Evolutionary conservation across 2,113 vertebrate species (phyloP), one percentile per base, ranked within the genome.

Genomic region (Saimiri boliviensis): DNA sequence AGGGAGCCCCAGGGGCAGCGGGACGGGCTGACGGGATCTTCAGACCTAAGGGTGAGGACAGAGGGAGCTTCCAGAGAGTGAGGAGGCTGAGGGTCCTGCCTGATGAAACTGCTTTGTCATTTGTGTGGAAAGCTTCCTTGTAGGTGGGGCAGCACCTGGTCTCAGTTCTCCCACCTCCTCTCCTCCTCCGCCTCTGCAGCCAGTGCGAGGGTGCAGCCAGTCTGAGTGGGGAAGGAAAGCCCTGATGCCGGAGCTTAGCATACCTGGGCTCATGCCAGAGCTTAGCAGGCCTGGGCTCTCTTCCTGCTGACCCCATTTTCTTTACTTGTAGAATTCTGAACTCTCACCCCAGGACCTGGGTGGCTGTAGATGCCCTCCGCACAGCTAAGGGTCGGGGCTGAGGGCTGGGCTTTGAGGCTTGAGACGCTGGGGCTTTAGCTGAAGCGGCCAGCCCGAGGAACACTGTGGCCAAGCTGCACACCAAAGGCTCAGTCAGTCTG

Each of bases 141-240:
- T 12, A 42, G 68, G 54, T 5, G 3, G 20, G 23, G 21, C 49
- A 71, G 49, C 42, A 20, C 16, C 40, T 23, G 1, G 21, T 30
- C 49, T 45, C 40, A 20, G 17, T 47, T 27, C 76, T 49, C 30
- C 27, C 8, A n/a, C 56, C 45, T 30, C 49, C 25, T 25, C 47
- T 49, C 27, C 17, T 32, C 11, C 10, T 54, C 25, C 2, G 0
- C 5, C 2, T 2, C 30, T 12, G 37, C 20, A n/a, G 35, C 47
- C 74, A 52, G 58, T 25, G 3, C 2, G 32, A 45, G 37, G 2
- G 27, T 7, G 12, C 17, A 9, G 20, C 66, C 25, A 21, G 49
- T 30, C 32, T 37, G 6, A 6, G 20, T n/a, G 23, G 42, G 49
- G 30, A 80, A 58, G 49, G 21, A 80, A 37, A 71, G 49, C 49